Conservation (phyloP, 2,113 vertebrate genomes). For the Odocoileus hemionus region DNA sequence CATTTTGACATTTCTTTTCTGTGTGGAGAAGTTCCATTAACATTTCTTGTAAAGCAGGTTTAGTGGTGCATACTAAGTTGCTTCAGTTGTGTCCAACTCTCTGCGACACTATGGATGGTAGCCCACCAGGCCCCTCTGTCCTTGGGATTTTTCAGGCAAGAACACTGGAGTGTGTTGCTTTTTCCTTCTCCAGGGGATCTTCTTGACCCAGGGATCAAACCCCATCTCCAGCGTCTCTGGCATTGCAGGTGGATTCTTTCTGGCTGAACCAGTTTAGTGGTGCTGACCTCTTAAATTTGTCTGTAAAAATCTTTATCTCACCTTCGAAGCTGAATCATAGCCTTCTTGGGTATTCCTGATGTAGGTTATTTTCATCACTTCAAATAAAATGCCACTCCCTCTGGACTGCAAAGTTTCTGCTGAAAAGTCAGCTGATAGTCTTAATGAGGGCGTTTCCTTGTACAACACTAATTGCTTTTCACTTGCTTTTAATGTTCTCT, state of each 20-base stretch:
- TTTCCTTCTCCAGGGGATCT: background rate
- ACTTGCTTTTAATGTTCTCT: background rate
- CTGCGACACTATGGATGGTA: background rate
- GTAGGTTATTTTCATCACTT: background rate
- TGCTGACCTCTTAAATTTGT: background rate
- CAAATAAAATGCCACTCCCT: background rate
- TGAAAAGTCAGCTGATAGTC: background rate
- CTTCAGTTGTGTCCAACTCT: background rate
- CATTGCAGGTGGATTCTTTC: background rate
- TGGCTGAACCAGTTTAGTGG: background rate
- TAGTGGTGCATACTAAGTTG: background rate
- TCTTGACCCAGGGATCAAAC: background rate
- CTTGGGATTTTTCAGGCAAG: background rate
- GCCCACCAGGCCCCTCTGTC: background rate
- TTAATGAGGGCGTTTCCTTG: background rate
- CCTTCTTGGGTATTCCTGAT: background rate
- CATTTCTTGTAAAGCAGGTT: background rate
- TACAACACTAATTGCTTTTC: background rate
- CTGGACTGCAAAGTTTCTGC: background rate
- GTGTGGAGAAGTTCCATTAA: background rate
- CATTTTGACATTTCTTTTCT: background rate
- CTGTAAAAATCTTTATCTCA: background rate
- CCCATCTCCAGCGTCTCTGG: accelerated
- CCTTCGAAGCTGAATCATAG: background rate
- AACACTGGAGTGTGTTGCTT: background rate